phyloP scores from a whole-genome alignment of 2,797 vertebrate species.

The Prunella strophiata region DNA sequence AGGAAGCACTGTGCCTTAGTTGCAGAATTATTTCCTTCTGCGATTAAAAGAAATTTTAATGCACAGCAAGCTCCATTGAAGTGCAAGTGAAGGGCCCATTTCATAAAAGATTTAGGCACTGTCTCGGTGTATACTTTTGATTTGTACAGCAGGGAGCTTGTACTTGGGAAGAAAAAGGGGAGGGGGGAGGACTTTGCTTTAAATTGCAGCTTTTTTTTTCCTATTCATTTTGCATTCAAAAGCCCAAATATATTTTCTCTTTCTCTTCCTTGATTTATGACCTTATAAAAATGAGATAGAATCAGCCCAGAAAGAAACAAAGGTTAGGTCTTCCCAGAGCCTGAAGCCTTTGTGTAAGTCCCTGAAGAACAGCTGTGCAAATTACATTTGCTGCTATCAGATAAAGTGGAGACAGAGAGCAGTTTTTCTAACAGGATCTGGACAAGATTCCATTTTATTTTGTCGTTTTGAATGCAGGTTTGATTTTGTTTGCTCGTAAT shows the following conservation, averaged over 20 bases:
- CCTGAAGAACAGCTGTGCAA: slow-evolving; percentile 65
- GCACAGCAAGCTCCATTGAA: slow-evolving; percentile 28
- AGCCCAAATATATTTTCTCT: slow-evolving; percentile 56
- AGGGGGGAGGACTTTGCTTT: background rate
- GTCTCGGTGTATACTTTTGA: slow-evolving; percentile 1
- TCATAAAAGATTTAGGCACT: slow-evolving; percentile 45
- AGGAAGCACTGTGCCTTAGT: background rate
- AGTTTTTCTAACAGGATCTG: slow-evolving; percentile 55
- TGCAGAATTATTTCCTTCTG: slow-evolving; percentile 26
- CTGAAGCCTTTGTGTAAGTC: slow-evolving; percentile 63
- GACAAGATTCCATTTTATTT: slow-evolving; percentile 64
- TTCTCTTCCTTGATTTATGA: slow-evolving; percentile 57
- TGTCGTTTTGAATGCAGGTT: slow-evolving; percentile 47
- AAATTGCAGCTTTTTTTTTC: slow-evolving; percentile 25
- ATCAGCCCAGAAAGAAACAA: slow-evolving; percentile 48
- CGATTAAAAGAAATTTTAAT: slow-evolving; percentile 46
- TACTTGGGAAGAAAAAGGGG: background rate
- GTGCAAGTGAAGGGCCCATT: slow-evolving; percentile 37
- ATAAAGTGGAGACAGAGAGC: slow-evolving; percentile 45
- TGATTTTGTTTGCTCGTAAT: slow-evolving; percentile 63
- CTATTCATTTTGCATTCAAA: slow-evolving; percentile 42
- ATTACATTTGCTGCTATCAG: slow-evolving; percentile 67
- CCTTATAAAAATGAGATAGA: slow-evolving; percentile 61
- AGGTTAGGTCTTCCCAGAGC: slow-evolving; percentile 55
- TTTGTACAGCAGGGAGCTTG: slow-evolving; percentile 29